phyloP scores from a whole-genome alignment of 2,113 vertebrate genomes.

The Myrmophylax atrothorax region DNA sequence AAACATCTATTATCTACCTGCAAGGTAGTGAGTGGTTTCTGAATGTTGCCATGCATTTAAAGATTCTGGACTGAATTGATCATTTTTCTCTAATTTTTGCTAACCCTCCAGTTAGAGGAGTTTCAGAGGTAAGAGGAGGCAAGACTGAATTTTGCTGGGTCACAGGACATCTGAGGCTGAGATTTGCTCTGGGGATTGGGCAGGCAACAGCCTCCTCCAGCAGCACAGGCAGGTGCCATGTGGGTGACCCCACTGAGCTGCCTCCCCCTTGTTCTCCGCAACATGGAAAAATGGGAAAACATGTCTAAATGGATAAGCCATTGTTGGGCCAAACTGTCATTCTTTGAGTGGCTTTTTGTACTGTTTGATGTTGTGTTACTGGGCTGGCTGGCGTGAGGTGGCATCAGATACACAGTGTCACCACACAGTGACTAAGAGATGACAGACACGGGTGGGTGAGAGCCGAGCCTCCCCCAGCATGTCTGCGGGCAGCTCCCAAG shows the following conservation, averaged over 20 bases:
- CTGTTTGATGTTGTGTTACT: conserved; percentile 22
- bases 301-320: background rate
- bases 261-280: background rate
- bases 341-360: conserved; percentile 3
- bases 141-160: background rate
- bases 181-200: background rate
- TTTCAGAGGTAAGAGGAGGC: background rate
- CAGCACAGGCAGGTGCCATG: background rate
- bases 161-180: background rate
- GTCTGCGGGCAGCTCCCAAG: background rate
- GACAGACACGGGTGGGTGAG: background rate
- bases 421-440: conserved; percentile 8
- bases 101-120: background rate
- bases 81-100: background rate
- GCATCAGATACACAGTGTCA: background rate
- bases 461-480: background rate
- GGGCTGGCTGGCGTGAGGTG: background rate
- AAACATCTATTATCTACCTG: background rate
- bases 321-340: background rate
- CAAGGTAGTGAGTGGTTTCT: background rate
- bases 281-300: background rate
- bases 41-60: background rate
- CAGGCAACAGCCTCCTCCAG: background rate
- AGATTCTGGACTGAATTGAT: background rate
- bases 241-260: background rate